Conservation (phyloP, 2,113 vertebrate species). For the Notothenia rossii region DNA sequence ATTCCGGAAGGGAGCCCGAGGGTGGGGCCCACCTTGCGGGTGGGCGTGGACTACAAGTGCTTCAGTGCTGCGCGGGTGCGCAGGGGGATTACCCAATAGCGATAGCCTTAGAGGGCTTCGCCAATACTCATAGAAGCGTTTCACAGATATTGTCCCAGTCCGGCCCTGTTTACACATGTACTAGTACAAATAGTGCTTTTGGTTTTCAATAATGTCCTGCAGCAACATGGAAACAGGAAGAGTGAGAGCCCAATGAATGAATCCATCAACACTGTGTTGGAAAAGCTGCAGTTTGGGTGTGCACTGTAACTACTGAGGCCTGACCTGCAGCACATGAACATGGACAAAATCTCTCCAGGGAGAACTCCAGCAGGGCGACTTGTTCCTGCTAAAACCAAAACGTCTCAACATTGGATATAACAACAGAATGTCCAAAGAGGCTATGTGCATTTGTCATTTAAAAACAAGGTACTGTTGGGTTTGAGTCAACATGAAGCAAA, state of each 20-base stretch:
- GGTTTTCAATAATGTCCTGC: slow-evolving; percentile 6
- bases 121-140: too few species aligned
- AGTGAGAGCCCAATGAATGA: slow-evolving; percentile 30
- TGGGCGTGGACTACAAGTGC: too few species aligned
- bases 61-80: too few species aligned
- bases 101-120: too few species aligned
- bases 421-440: background rate
- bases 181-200: background rate
- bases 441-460: background rate
- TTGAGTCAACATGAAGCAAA: background rate
- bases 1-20: too few species aligned
- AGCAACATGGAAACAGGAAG: slow-evolving; percentile 73
- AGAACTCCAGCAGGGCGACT: slow-evolving; percentile 13
- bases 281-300: slow-evolving; percentile 48
- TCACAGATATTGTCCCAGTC: too few species aligned
- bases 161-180: background rate
- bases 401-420: background rate
- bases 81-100: too few species aligned
- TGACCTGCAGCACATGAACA: slow-evolving; percentile 51
- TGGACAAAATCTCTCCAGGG: slow-evolving; percentile 36
- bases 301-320: slow-evolving; percentile 40
- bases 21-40: too few species aligned
- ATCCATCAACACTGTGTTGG: slow-evolving; percentile 19
- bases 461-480: background rate
- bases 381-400: slow-evolving; percentile 28